phyloP scores from a whole-genome alignment of 1,140 invertebrate genomes.

The Magallana gigas region DNA sequence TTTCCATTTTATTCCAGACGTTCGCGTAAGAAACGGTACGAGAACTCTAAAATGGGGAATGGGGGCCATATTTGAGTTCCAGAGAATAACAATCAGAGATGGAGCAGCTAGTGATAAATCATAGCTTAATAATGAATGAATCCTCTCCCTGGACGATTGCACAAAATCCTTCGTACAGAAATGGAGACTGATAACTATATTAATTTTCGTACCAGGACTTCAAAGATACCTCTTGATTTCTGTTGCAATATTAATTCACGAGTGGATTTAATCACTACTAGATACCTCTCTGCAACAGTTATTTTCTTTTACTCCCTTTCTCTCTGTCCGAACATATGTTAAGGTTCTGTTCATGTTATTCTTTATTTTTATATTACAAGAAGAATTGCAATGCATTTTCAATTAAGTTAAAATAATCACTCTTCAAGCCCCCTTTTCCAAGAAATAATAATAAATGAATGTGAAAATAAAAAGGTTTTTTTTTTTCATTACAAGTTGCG shows the following conservation, averaged over 20 bases:
- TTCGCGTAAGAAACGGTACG: background rate
- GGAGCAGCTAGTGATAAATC: background rate
- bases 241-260: slow-evolving; percentile 21
- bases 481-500: background rate
- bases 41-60: background rate
- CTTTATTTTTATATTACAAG: background rate
- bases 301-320: too few species aligned
- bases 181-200: slow-evolving; percentile 14
- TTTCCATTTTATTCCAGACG: slow-evolving; percentile 18
- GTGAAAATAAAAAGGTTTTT: background rate
- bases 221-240: slow-evolving; percentile 17
- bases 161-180: background rate
- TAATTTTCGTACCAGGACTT: slow-evolving; percentile 28
- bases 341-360: background rate
- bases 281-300: background rate
- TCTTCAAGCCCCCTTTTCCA: background rate
- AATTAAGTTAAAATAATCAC: background rate
- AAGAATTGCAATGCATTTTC: background rate
- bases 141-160: background rate
- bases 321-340: too few species aligned
- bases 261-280: background rate
- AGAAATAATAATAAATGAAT: too few species aligned
- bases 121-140: background rate
- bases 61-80: slow-evolving; percentile 1
- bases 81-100: background rate